Evolutionary conservation across 1,140 invertebrate species (phyloP).

Genomic region (Heliconius eleuchia): DNA sequence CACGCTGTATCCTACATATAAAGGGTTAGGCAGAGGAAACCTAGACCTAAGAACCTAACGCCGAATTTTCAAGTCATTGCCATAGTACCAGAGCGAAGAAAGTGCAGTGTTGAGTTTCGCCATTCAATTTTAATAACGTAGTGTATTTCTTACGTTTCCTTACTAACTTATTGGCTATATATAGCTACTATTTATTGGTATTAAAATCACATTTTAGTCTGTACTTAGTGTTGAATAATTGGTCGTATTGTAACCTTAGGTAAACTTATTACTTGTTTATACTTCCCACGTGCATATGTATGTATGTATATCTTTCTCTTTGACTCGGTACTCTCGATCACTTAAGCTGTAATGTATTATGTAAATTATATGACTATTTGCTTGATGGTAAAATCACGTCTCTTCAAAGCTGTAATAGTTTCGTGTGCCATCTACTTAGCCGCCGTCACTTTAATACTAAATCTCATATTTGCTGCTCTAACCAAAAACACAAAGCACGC

Average conservation of each 20-base stretch:
- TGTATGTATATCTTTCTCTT: background rate
- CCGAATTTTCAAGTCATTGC: too few relatives aligned
- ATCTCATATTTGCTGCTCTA: background rate
- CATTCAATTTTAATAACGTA: too few relatives aligned
- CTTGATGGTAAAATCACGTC: background rate
- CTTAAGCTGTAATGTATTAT: background rate
- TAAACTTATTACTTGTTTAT: background rate
- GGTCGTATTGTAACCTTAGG: background rate
- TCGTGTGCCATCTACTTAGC: background rate
- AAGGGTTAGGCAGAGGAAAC: too few relatives aligned
- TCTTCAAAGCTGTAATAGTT: background rate
- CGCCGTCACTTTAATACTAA: background rate
- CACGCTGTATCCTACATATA: too few relatives aligned
- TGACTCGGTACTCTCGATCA: background rate
- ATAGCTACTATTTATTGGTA: too few relatives aligned
- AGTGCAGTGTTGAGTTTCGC: too few relatives aligned
- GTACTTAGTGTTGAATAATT: background rate
- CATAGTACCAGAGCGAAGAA: too few relatives aligned
- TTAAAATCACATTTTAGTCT: too few relatives aligned
- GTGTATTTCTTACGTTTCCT: too few relatives aligned
- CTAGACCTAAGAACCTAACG: too few relatives aligned
- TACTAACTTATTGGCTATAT: too few relatives aligned
- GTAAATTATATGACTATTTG: slow-evolving; percentile 8
- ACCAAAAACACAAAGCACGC: background rate
- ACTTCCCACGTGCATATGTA: background rate